These are phyloP conservation scores for Oxystoma pomonae DNA, from an alignment of 2,888 invertebrate genomes.

Conservation along the genomic window DNA sequence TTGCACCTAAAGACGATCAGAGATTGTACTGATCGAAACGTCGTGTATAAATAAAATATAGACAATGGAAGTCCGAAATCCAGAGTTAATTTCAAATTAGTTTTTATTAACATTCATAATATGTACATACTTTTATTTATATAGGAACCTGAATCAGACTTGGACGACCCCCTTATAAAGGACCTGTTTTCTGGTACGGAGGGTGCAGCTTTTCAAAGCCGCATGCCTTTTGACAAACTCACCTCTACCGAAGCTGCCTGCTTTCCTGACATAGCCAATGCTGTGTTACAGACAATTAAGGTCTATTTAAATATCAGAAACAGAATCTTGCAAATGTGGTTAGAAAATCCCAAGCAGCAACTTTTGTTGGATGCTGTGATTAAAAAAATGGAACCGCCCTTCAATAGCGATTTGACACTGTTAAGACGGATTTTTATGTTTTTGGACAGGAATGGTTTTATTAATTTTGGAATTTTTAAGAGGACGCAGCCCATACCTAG, in stretches of 20 bases:
- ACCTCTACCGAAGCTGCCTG: conserved; percentile 90
- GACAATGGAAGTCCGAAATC: no score
- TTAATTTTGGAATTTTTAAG: conserved; percentile 96
- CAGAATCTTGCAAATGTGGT: conserved; percentile 82
- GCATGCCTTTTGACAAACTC: conserved; percentile 91
- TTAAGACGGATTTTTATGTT: conserved; percentile 85
- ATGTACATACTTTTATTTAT: no score
- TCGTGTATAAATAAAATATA: no score
- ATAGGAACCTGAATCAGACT: conserved; percentile 64
- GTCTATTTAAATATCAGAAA: conserved; percentile 91
- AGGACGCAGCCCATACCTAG: conserved; percentile 67
- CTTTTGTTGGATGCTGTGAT: conserved; percentile 77
- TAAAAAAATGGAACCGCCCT: conserved; percentile 83
- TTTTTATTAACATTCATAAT: no score
- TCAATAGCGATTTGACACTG: conserved; percentile 84
- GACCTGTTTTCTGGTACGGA: conserved; percentile 61
- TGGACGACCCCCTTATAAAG: conserved; percentile 59
- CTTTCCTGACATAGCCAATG: conserved; percentile 86
- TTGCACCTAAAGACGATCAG: no score
- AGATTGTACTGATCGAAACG: no score
- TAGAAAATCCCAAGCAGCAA: conserved; percentile 92
- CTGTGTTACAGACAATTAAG: conserved; percentile 76
- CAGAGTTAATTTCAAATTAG: no score
- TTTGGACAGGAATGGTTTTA: conserved; percentile 92
- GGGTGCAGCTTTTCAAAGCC: conserved; percentile 90